phyloP scores from a whole-genome alignment of 2,888 invertebrate species.

The Dicycla oo region DNA sequence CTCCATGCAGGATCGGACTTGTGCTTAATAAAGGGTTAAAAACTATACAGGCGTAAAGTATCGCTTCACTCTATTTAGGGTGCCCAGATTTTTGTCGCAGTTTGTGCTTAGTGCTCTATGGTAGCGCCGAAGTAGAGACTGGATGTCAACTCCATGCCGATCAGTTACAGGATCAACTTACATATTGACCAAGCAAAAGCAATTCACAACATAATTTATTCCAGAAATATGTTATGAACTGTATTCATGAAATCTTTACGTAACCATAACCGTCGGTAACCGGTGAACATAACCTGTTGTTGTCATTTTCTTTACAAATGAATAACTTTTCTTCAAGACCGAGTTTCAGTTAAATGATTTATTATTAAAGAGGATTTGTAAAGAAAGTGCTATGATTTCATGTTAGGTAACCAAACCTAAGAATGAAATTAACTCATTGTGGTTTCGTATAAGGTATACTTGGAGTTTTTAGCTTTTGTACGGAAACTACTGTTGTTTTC shows the following conservation, averaged over 20 bases:
- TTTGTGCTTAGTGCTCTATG: too few relatives aligned
- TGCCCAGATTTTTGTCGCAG: too few relatives aligned
- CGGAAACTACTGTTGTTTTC: not conserved
- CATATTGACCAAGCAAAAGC: not conserved
- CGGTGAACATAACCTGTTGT: constrained; percentile 29
- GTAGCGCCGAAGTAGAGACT: too few relatives aligned
- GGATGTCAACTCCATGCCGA: too few relatives aligned
- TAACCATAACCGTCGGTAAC: constrained; percentile 21
- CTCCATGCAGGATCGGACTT: too few relatives aligned
- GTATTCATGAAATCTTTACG: constrained; percentile 9
- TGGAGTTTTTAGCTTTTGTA: not conserved
- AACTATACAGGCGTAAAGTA: too few relatives aligned
- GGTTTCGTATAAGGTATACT: not conserved
- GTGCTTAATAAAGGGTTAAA: too few relatives aligned
- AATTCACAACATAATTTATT: constrained; percentile 34
- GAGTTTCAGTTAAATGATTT: constrained; percentile 45
- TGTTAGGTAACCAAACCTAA: constrained; percentile 13
- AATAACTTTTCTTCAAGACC: constrained; percentile 2
- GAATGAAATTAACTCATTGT: not conserved
- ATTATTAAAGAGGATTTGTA: constrained; percentile 16
- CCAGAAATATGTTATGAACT: constrained; percentile 36
- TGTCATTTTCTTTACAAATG: constrained; percentile 39
- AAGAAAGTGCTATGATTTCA: constrained; percentile 13
- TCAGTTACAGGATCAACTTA: too few relatives aligned
- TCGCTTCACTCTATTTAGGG: too few relatives aligned